These are phyloP conservation scores for Brachyptera putata DNA, from an alignment of 2,888 invertebrate species.

Conservation along the genomic window DNA sequence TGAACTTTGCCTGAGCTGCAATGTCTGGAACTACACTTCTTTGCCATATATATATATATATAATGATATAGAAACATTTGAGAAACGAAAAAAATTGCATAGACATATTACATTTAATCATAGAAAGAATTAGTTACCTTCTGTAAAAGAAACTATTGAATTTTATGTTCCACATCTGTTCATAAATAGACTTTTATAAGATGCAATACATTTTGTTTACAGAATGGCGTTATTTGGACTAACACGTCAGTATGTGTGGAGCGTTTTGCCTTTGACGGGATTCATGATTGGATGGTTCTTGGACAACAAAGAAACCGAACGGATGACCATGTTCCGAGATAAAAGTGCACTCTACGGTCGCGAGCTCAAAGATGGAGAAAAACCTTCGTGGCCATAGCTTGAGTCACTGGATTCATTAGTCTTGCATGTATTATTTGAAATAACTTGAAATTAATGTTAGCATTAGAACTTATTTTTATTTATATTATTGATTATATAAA, in stretches of 20 bases:
- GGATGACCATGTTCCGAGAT: conserved; percentile 70
- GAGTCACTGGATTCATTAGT: not conserved
- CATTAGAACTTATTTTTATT: not conserved
- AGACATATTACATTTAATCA: too few relatives aligned
- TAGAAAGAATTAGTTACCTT: too few relatives aligned
- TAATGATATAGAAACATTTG: too few relatives aligned
- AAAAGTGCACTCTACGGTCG: conserved; percentile 74
- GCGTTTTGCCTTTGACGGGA: conserved; percentile 54
- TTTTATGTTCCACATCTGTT: too few relatives aligned
- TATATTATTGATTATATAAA: not conserved
- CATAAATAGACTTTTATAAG: too few relatives aligned
- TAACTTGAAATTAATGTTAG: too few relatives aligned
- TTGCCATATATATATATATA: too few relatives aligned
- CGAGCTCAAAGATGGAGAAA: conserved; percentile 57
- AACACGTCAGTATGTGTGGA: conserved; percentile 51
- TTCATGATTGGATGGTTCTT: conserved; percentile 59
- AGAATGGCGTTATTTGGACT: conserved; percentile 54
- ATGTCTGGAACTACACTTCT: too few relatives aligned
- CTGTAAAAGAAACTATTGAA: too few relatives aligned
- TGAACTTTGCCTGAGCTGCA: too few relatives aligned
- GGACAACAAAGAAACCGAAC: conserved; percentile 64
- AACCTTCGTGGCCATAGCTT: conserved; percentile 68
- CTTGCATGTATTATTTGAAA: not conserved
- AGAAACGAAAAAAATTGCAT: too few relatives aligned
- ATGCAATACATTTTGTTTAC: not conserved